Evolutionary conservation across 2,113 vertebrate genomes (phyloP), one percentile per base, ranked within the genome.

Genomic region (Zosterops borbonicus): DNA sequence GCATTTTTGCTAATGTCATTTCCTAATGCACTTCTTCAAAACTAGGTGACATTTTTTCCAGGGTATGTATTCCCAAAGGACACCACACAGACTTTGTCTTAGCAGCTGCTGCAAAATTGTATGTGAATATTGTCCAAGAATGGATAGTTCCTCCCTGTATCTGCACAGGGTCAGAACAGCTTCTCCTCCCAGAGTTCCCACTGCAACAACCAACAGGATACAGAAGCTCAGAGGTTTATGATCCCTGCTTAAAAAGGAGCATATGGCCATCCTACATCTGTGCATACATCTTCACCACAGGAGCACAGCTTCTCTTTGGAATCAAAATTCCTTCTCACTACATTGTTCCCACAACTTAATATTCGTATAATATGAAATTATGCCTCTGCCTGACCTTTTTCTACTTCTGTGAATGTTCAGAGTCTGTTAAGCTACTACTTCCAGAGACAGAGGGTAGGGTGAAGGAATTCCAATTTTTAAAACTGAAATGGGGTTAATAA

Each of bases 121-220:
- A 7, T 19, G 20, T 1, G 1, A 87, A 39, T 62, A 25, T 11
- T 83, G 28, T 20, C 52, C 25, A 60, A 35, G 78, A 89, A 56
- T 18, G 6, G 0, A 0, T 6, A 29, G 12, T 12, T 47, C 33
- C 49, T 60, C 33, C 29, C 27, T 37, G 7, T 33, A 5, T 9
- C 28, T 8, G 23, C 29, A 27, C 12, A 67, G 58, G 75, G 15
- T 47, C 29, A 82, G 35, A 79, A 11, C 9, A 69, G 9, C 11
- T 55, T 12, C 22, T 55, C 11, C 39, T 73, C 50, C 69, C 60
- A 28, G 25, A n/a, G 11, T 47, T 80, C 21, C 58, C 27, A 18
- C 39, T 76, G 41, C 60, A 68, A 50, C 13, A 62, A 55, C 12
- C 49, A 69, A 23, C 18, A 67, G 7, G 20, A 37, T 5, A 18